phyloP scores from a whole-genome alignment of 2,797 vertebrate genomes.

The Parambassis ranga region DNA sequence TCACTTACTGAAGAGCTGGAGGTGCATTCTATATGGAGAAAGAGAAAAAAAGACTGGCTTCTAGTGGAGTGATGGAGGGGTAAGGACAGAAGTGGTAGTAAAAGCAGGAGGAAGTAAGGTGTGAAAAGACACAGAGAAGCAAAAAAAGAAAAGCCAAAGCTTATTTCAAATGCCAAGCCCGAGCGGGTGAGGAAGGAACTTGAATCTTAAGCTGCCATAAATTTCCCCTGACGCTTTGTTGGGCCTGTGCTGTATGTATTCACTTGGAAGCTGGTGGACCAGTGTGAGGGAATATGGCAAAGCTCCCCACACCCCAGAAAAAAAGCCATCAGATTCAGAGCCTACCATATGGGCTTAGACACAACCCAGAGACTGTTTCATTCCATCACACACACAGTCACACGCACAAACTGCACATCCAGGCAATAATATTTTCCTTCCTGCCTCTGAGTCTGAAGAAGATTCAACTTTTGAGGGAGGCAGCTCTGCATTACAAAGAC shows the following conservation, averaged over 20 bases:
- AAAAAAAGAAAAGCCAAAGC: constrained; percentile 2
- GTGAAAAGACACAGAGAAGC: background rate
- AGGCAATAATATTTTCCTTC: constrained; percentile 21
- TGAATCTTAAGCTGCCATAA: constrained; percentile 46
- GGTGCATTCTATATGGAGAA: background rate
- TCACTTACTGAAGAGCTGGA: constrained; percentile 17
- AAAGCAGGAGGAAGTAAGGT: background rate
- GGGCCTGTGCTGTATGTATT: constrained; percentile 7
- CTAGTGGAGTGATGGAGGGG: background rate
- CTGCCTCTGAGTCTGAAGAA: constrained; percentile 16
- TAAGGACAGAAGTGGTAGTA: background rate
- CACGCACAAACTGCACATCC: background rate
- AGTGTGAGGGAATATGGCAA: constrained; percentile 9
- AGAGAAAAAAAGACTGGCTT: background rate
- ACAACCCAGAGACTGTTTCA: constrained; percentile 20
- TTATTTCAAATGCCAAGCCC: constrained; percentile 48
- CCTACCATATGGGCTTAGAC: constrained; percentile 36
- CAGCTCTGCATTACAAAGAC: constrained; percentile 34
- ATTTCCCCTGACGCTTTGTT: constrained; percentile 44
- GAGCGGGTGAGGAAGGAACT: constrained; percentile 15
- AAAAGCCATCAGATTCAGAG: constrained; percentile 29
- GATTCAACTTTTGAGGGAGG: constrained; percentile 11
- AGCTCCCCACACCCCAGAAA: constrained; percentile 2
- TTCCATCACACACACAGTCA: background rate
- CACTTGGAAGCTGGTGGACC: constrained; percentile 10